Evolutionary conservation across 1,140 invertebrate species (phyloP), one percentile per base, ranked within the genome.

Genomic region (Tetraneura akinire): DNA sequence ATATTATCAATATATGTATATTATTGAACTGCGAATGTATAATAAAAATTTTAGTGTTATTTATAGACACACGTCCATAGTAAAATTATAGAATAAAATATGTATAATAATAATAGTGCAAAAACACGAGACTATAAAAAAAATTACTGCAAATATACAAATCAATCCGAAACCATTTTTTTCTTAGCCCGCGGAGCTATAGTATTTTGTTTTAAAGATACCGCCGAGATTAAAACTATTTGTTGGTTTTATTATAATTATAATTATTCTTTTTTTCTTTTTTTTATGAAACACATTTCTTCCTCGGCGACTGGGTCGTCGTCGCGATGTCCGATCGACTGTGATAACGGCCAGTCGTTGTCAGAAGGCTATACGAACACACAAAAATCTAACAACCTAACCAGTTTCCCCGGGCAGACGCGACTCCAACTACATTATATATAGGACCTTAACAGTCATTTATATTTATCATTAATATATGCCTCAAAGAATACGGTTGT

Each of bases 321-420:
- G 62, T n/a, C 32, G 62, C 64, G 26, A 73, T n/a, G 70, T 73
- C 70, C 70, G 70, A 73, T 73, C 70, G 47, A n/a, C 26, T 51
- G 70, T 53, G 70, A 73, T 73, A 73, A 51, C 70, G 26, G 29
- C 68, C 68, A n/a, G 42, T 23, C 66, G 21, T 23, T 45, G 9
- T 51, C 45, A 3, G 49, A 74, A 74, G 26, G 13, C 70, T 18
- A 14, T 3, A 53, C 70, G 18, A 21, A 29, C 13, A 37, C 26
- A 21, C 13, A 53, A 51, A 21, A 37, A 74, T 29, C 51, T 13
- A 55, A 37, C 37, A 37, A 16, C 10, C 49, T 49, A 74, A 74
- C 71, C 71, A 74, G 71, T 74, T 55, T 74, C 26, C 26, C 10
- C 32, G 10, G 13, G 3, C n/a, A 26, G 49, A 74, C 13, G 49